Percentiles rank a stretch among this genome's conserved stretches.
These are phyloP conservation scores for Xiphydria camelus DNA, from an alignment of 2,888 invertebrate genomes.

Conservation along the genomic window DNA sequence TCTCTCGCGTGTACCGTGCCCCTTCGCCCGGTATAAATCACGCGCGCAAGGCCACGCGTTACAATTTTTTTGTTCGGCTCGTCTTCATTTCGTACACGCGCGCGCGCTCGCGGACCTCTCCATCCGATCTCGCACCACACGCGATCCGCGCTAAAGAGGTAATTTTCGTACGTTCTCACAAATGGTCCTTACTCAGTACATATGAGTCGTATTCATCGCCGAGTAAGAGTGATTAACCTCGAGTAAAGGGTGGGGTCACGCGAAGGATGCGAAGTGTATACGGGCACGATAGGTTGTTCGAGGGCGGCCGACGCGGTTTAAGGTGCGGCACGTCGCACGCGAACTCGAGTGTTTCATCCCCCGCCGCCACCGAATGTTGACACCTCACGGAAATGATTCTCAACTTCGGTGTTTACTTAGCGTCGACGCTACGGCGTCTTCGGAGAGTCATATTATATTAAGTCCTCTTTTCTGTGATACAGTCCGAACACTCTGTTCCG, in stretches of 20 bases:
- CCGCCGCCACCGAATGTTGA: constrained; percentile 8
- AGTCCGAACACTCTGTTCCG: too few relatives aligned
- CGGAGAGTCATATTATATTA: too few relatives aligned
- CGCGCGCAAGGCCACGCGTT: too few relatives aligned
- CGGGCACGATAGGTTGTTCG: constrained; percentile 1
- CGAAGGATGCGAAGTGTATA: constrained; percentile 10
- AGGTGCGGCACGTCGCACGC: constrained; percentile 17
- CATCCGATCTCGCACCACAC: too few relatives aligned
- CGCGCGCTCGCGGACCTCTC: too few relatives aligned
- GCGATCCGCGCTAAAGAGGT: constrained; percentile 5
- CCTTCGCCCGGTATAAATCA: too few relatives aligned
- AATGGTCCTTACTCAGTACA: too few relatives aligned
- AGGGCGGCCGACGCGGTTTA: constrained; percentile 2
- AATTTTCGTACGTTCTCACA: constrained; percentile 26
- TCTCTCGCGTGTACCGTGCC: too few relatives aligned
- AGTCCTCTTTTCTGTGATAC: too few relatives aligned
- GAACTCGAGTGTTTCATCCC: constrained; percentile 18
- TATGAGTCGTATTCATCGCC: constrained; percentile 29
- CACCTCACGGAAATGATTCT: constrained; percentile 13
- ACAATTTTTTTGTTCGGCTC: too few relatives aligned
- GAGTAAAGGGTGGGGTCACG: constrained; percentile 32
- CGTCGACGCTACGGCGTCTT: too few relatives aligned
- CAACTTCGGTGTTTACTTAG: constrained; percentile 3
- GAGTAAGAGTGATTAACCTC: constrained; percentile 31
- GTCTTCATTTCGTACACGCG: too few relatives aligned